Base-by-base conservation (phyloP, 2,797 vertebrate species). In the Melanotaenia parkinsoni region DNA sequence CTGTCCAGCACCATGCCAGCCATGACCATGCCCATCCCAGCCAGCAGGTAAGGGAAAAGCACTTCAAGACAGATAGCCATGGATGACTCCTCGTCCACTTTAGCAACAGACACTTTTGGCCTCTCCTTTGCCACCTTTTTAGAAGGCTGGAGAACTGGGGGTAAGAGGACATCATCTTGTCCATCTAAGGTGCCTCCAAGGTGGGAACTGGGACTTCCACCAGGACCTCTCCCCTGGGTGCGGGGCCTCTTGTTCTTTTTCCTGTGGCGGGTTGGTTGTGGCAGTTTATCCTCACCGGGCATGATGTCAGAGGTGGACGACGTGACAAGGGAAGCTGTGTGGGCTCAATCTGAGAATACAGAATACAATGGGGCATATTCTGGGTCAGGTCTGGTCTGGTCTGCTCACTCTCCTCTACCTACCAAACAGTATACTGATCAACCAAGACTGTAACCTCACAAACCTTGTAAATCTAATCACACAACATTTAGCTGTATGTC, bases 11-110 rank as follows among this genome's bases (percentile, higher is more conserved):
- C 96, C 94, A 97, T 93, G 51, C 98, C 98, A 0, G 98, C 98
- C 94, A 96, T 91, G 66, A 97, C 96, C 95, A 99, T 97, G 30
- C 98, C 98, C 91, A 98, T 95, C 63, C 97, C 98, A n/a, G 98
- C 97, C 61, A 98, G 88, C 81, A 98, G 76, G 91, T 97, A 99
- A 0, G 97, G 97, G 64, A 96, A 88, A 16, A 96, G 28, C 83
- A 98, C 97, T 91, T 99, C 97, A 0, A 97, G 92, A 73, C 95
- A 95, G 54, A 99, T 95, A 13, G 93, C 80, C 4, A 90, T 0
- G 14, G 94, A 90, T 0, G 96, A 96, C 87, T 99, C 98, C 58
- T 95, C 95, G 58, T 86, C 88, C 2, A 86, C 74, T 80, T 95
- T 95, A 54, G 86, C 87, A 64, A 93, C 91, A 0, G 88, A 50